These are phyloP conservation scores for Vulpes lagopus DNA, from an alignment of 2,113 vertebrate species.

Conservation along the genomic window DNA sequence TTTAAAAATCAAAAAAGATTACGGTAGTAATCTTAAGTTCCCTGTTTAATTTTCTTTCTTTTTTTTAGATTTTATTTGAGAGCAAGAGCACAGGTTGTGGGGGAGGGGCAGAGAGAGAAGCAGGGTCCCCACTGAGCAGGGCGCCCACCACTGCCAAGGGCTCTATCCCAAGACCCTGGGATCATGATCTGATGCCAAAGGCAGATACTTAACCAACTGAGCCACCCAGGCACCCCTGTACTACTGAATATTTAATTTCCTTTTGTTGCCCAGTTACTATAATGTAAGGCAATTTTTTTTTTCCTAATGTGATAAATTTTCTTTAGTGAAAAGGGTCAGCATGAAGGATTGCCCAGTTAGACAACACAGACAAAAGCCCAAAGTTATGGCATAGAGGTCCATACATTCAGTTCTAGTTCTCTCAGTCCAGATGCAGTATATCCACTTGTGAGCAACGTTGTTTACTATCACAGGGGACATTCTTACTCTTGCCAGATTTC, in stretches of 20 bases:
- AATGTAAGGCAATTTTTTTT: background rate
- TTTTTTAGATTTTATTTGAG: background rate
- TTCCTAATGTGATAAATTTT: background rate
- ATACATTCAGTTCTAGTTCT: background rate
- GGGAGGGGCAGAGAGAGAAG: background rate
- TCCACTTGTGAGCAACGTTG: background rate
- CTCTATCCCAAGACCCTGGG: background rate
- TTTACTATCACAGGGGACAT: background rate
- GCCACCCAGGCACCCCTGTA: background rate
- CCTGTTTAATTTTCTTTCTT: background rate
- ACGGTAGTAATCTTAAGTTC: background rate
- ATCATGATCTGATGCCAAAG: background rate
- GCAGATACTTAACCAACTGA: background rate
- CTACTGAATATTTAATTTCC: conserved; percentile 42
- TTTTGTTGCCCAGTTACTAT: background rate
- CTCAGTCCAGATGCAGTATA: background rate
- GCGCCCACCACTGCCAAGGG: too few species aligned
- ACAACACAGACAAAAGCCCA: background rate
- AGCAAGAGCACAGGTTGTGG: background rate
- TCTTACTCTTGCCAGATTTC: background rate
- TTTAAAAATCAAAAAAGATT: conserved; percentile 45
- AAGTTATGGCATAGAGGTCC: background rate
- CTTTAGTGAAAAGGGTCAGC: background rate
- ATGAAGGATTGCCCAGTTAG: background rate
- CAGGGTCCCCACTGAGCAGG: background rate